Base-by-base conservation (phyloP, 2,797 vertebrate species). In the Remorina albescens region DNA sequence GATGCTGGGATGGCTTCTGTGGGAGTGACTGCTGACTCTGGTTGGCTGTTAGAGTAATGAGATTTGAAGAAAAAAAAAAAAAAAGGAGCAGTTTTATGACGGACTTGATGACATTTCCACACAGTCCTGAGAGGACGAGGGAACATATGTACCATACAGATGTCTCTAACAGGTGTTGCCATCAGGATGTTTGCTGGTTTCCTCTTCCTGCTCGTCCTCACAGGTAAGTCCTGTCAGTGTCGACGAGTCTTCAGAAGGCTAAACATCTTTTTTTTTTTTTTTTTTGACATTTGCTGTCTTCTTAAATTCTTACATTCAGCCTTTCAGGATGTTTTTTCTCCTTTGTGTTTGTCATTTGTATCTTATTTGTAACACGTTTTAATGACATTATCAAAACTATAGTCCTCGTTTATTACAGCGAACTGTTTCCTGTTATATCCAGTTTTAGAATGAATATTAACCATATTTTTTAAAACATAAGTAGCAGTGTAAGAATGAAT, bases 171-270 rank as follows among this genome's bases (percentile, higher is more conserved):
- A 44, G 46, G 10, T 46, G 23, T 12, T 23, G 30, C 42, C 28
- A 67, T 47, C 54, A 81, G 44, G 80, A 80, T 81, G 51, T 23
- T 65, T 0, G 13, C 19, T 6, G 58, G 25, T 42, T 63, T 87
- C 37, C 3, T 88, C 12, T 34, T 71, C 10, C 62, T 90, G 56
- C 76, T 89, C 58, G 42, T 80, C 61, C 28, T 88, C 74, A 71
- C 71, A 60, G 88, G 88, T 89, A 82, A 80, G 84, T 15, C 59
- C n/a, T 1, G 12, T 51, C 6, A 16, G 9, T 36, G 18, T 54
- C 61, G 19, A 16, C 21, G 34, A n/a, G n/a, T n/a, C n/a, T n/a
- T n/a, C n/a, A n/a, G n/a, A 11, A 41, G 10, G 7, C 32, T 36
- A 6, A 50, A 47, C 4, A 34, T 9, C 25, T 36, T 44, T 30